Evolutionary conservation across 2,113 vertebrate species (phyloP).

Genomic region (Apodemus speciosus): DNA sequence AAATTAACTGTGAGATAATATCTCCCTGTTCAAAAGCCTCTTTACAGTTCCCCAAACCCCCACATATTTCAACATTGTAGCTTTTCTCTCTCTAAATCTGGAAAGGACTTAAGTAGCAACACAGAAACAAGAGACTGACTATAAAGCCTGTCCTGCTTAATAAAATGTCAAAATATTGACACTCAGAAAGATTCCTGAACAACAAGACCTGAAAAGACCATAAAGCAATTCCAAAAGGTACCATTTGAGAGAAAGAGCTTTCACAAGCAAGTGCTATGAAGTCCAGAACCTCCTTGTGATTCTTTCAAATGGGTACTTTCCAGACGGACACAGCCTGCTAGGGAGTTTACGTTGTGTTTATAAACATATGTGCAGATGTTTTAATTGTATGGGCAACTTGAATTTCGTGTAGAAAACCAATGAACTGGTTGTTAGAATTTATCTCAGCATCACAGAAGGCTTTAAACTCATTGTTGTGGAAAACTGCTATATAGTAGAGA

Average conservation of each 20-base stretch:
- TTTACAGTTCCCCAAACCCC: not conserved
- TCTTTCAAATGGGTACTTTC: not conserved
- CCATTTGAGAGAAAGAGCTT: not conserved
- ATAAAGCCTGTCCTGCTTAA: constrained; percentile 40
- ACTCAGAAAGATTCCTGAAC: not conserved
- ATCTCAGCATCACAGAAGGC: constrained; percentile 13
- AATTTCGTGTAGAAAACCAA: constrained; percentile 17
- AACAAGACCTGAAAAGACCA: constrained; percentile 28
- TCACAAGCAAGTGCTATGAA: not conserved
- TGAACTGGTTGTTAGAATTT: constrained; percentile 11
- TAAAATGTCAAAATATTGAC: constrained; percentile 34
- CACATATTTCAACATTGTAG: not conserved
- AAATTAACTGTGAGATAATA: constrained; percentile 42
- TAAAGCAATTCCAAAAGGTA: not conserved
- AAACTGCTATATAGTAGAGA: constrained; percentile 18
- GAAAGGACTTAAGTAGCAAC: constrained; percentile 1
- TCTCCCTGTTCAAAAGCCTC: not conserved
- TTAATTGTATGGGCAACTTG: constrained; percentile 20
- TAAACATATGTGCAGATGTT: not conserved
- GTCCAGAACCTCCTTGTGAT: not conserved
- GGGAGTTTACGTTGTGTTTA: not conserved
- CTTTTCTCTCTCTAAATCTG: not conserved
- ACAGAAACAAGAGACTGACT: constrained; percentile 10
- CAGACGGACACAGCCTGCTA: not conserved
- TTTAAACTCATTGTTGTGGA: constrained; percentile 40